Evolutionary conservation across 2,113 vertebrate genomes (phyloP), one percentile per base, ranked within the genome.

Genomic region (Gnathonemus longibarbis): DNA sequence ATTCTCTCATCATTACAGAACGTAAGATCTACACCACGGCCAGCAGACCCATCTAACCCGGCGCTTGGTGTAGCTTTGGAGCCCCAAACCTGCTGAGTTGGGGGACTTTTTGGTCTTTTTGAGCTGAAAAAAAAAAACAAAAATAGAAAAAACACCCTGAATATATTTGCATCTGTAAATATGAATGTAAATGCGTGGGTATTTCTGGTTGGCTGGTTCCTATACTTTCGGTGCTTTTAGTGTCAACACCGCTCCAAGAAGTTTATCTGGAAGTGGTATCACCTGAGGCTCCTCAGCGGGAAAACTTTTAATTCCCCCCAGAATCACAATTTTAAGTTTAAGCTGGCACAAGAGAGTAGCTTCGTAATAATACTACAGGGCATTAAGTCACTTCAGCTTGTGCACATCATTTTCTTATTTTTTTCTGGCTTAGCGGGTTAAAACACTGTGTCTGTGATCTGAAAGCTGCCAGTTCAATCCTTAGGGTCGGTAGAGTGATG

Each of bases 341-440:
- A 49, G 45, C 88, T 74, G 62, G 46, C 21, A 50, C 6, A 19
- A 80, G 11, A 88, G 6, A 77, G 88, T 3, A 80, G 46, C 49
- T 13, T 70, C 27, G 5, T 70, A 70, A 70, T 70, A 31, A 70
- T 70, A 13, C n/a, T 70, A 70, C 62, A 13, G 62, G 62, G 62
- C n/a, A 70, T 70, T 70, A 70, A 70, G n/a, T 52, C 42, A 35
- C 56, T 27, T 50, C 46, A 90, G 77, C 42, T 19, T 42, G 39
- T 83, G 77, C 39, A 70, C 27, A 70, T 83, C 89, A 90, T 88
- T 91, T 50, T 85, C 77, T 70, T 27, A 31, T 31, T 31, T 70
- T 70, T 70, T 70, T 31, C n/a, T 27, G 3, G n/a, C 62, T 70
- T 27, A 31, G n/a, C 3, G 10, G 62, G 3, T 70, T 70, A 70